Evolutionary conservation across 2,888 invertebrate genomes (phyloP), one percentile per base, ranked within the genome.

Genomic region (Caenorhabditis macrosperma): DNA sequence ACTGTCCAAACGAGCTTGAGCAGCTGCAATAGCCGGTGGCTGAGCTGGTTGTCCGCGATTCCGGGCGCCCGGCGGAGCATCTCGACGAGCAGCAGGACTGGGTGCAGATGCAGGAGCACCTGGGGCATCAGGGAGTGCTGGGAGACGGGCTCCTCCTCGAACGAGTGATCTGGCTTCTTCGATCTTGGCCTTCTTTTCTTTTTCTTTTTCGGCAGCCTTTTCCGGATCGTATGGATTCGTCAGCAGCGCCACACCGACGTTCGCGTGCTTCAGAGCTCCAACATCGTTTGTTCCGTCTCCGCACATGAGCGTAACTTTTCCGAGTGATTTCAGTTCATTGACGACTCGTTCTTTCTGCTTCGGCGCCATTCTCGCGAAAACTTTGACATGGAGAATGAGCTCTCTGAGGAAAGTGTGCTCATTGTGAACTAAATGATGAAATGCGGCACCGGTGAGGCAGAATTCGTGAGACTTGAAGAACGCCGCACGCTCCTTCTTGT

Each of bases 221-320:
- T 84, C 85, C 10, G 88, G 84, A 64, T 88, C 88, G 69, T 84
- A 87, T 0, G 90, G 90, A 82, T 90, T 89, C 0, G 90, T 85
- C 1, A 90, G 84, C 28, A 90, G 82, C 3, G 90, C 90, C 6
- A 90, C 90, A 7, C 90, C 94, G 89, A 95, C 97, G 92, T 99
- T 95, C 35, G 99, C 97, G 92, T 99, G 99, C 92, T 99, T 99
- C 60, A 99, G 92, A 4, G 97, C 97, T 20, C 99, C 99, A 12
- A 99, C 99, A 92, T 99, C 99, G 91, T 99, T 99, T 1, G 99
- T 99, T 67, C 99, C 99, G 92, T 99, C 99, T 1, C 99, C 99
- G 91, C 99, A 99, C 99, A 99, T 99, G 1, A 99, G 93, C 0
- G 97, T 96, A 3, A 94, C 94, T 90, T 94, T 95, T 4, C 99